Percentiles rank a stretch among this genome's conserved stretches.
phyloP scores from a whole-genome alignment of 2,113 vertebrate genomes.

The Corythornis madagascariensis region DNA sequence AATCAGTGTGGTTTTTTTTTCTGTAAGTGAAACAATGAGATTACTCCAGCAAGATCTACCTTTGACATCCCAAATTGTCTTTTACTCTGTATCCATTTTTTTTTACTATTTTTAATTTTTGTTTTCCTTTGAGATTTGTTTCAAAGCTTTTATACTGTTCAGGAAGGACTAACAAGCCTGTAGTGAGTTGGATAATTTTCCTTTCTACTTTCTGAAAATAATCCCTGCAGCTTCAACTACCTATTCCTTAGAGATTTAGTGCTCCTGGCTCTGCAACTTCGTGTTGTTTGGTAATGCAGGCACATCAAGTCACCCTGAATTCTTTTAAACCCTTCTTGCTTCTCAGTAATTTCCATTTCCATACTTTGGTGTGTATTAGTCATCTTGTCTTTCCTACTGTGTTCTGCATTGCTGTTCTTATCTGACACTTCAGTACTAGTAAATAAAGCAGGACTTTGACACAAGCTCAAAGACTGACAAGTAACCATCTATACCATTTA shows the following conservation, averaged over 20 bases:
- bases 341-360: neutral
- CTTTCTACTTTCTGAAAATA: neutral
- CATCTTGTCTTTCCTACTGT: neutral
- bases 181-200: neutral
- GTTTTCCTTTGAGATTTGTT: neutral
- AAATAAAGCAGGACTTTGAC: neutral
- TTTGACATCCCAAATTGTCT: neutral
- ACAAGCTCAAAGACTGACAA: neutral
- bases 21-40: neutral
- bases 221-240: neutral
- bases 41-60: neutral
- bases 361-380: neutral
- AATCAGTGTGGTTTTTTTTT: neutral
- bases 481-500: neutral
- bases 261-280: neutral
- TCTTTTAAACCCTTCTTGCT: neutral
- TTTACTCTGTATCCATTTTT: neutral
- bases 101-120: neutral
- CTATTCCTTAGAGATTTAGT: neutral
- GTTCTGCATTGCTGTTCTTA: neutral
- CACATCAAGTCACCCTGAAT: neutral
- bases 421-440: neutral
- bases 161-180: neutral
- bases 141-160: neutral
- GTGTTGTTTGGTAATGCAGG: neutral